Evolutionary conservation across 2,888 invertebrate genomes (phyloP), one percentile per base, ranked within the genome.

Genomic region (Melipona beecheii): DNA sequence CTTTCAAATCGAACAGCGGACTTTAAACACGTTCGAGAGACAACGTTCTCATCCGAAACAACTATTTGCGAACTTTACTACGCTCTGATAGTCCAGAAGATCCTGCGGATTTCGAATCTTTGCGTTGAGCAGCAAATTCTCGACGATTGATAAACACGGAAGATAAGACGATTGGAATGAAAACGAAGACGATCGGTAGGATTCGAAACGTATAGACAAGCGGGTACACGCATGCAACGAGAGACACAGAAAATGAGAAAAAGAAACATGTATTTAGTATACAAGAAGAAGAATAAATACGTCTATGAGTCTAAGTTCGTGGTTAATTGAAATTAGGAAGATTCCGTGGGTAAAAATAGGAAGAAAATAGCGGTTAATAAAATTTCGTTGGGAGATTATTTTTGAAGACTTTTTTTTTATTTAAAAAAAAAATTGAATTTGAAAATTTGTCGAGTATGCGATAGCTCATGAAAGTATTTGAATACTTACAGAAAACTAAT

Each of bases 131-230:
- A 60, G 24, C 24, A 27, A 24, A 3, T 60, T 60, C 60, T 60
- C 17, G 24, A 60, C 1, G 24, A 60, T 60, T 6, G 24, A 6
- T 2, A 60, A 60, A n/a, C 24, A 6, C 24, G 24, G 24, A 60
- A 60, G 60, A 24, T 24, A 27, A 9, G 1, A 17, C 31, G 60
- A 17, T 60, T 24, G 5, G 24, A 60, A 27, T 24, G 43, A 60
- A 60, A n/a, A 56, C 56, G 49, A 64, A 76, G 27, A 56, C 0
- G 62, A 52, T 70, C 62, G 36, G 60, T 13, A 36, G n/a, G 15
- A 78, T 27, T 19, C 60, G 58, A 68, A 27, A 60, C n/a, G 19
- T 65, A 71, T 54, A 75, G 64, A 68, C 62, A 75, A 49, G 49
- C 36, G 5, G n/a, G 27, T n/a, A 43, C 54, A 49, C 2, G 49